A percentile compares a stretch with the other conserved stretches of the same genome.
phyloP scores from a whole-genome alignment of 2,888 invertebrate species.

The Vandiemenella viatica region DNA sequence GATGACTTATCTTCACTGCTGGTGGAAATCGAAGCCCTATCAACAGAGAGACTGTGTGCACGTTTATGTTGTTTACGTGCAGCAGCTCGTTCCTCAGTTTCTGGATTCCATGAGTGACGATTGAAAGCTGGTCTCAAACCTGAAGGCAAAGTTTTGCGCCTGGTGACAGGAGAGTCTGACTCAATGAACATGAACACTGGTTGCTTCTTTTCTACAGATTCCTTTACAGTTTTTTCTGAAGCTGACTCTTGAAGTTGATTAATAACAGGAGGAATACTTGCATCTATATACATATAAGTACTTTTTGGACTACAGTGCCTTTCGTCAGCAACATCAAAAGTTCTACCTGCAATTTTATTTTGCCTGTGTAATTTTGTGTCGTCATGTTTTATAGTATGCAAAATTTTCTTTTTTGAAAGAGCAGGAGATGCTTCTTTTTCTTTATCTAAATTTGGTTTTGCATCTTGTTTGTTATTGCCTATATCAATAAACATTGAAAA shows the following conservation, averaged over 20 bases:
- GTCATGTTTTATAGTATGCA: no score
- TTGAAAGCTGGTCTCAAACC: conserved; percentile 26
- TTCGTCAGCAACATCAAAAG: background rate
- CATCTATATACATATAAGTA: conserved; percentile 16
- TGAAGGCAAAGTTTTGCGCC: conserved; percentile 29
- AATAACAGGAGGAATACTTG: conserved; percentile 1
- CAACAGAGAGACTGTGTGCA: conserved; percentile 32
- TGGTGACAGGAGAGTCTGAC: conserved; percentile 30
- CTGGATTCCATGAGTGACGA: conserved; percentile 33
- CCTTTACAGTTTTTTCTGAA: conserved; percentile 2
- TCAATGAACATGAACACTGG: conserved; percentile 34
- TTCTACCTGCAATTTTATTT: no score
- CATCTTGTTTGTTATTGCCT: conserved; percentile 21
- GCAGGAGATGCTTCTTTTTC: no score
- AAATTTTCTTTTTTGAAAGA: no score
- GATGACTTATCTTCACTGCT: conserved; percentile 7
- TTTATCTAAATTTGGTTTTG: conserved; percentile 1
- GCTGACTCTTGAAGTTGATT: conserved; percentile 1
- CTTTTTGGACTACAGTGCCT: background rate
- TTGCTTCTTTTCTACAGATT: conserved; percentile 8
- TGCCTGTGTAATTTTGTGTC: no score
- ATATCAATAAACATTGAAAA: conserved; percentile 81
- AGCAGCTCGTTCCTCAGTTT: conserved; percentile 15
- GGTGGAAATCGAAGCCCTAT: conserved; percentile 14
- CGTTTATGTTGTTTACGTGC: conserved; percentile 26